A percentile compares a stretch with the other conserved stretches of the same genome.
Conservation (phyloP, 2,113 vertebrate genomes). For the Mellivora capensis region DNA sequence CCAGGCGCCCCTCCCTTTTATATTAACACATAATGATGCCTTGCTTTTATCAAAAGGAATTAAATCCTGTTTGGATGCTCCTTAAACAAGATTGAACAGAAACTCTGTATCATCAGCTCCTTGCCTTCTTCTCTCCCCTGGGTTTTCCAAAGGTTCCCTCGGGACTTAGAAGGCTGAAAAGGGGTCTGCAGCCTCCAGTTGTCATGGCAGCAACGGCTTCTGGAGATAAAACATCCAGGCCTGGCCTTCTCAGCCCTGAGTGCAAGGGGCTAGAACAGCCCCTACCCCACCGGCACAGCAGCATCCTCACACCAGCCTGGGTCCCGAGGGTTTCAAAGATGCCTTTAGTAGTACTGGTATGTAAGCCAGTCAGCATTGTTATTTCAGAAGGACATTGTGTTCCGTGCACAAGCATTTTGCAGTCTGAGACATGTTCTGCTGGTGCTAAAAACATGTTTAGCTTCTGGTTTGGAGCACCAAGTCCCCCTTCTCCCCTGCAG, state of each 20-base stretch:
- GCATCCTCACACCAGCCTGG: neutral
- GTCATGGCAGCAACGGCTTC: neutral
- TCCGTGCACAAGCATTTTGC: neutral
- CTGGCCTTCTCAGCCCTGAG: neutral
- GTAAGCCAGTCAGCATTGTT: neutral
- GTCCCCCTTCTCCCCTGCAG: neutral
- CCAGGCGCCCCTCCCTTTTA: too few relatives aligned
- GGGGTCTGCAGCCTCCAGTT: neutral
- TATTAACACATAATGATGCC: too few relatives aligned
- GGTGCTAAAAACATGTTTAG: neutral
- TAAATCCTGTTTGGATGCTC: neutral
- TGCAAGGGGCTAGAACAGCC: neutral
- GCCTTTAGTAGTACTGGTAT: neutral
- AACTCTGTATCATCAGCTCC: neutral
- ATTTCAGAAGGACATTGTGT: neutral
- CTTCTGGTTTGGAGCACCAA: neutral
- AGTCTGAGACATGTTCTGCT: too few relatives aligned
- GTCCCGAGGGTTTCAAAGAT: neutral
- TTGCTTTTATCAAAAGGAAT: neutral
- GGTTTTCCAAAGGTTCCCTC: neutral
- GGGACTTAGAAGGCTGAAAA: neutral
- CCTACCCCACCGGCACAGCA: rapidly evolving
- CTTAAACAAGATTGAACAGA: neutral
- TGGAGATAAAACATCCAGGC: neutral
- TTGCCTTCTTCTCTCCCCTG: neutral